Evolutionary conservation across 2,797 vertebrate species (phyloP).

Genomic region (Vireo griseus): DNA sequence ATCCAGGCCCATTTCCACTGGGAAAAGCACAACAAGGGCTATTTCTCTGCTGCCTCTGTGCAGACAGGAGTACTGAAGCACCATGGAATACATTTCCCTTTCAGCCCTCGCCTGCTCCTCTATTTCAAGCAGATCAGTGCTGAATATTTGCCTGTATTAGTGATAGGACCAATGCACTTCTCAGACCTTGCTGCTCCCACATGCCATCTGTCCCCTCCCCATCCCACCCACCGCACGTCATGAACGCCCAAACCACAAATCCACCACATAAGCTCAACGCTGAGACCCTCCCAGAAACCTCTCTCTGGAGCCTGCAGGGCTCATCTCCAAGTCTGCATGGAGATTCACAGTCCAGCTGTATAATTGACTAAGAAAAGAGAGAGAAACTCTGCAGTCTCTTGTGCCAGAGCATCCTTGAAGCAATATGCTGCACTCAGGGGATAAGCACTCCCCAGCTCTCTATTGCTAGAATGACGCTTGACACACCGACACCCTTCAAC

Average conservation of each 20-base stretch:
- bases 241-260: not conserved
- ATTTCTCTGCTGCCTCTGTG: not conserved
- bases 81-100: not conserved
- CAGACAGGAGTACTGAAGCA: not conserved
- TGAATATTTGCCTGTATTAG: not conserved
- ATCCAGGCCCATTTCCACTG: not conserved
- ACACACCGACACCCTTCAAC: not conserved
- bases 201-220: not conserved
- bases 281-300: not conserved
- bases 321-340: not conserved
- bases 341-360: not conserved
- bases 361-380: not conserved
- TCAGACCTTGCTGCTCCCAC: not conserved
- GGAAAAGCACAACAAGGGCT: not conserved
- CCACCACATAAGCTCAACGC: not conserved
- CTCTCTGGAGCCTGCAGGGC: not conserved
- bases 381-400: not conserved
- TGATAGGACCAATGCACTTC: not conserved
- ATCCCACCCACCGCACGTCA: accelerated
- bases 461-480: not conserved
- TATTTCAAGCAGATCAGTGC: not conserved
- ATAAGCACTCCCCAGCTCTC: not conserved
- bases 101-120: not conserved
- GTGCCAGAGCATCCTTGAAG: not conserved
- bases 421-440: not conserved